phyloP scores from a whole-genome alignment of 1,140 invertebrate species.

The Drosophila gunungcola region DNA sequence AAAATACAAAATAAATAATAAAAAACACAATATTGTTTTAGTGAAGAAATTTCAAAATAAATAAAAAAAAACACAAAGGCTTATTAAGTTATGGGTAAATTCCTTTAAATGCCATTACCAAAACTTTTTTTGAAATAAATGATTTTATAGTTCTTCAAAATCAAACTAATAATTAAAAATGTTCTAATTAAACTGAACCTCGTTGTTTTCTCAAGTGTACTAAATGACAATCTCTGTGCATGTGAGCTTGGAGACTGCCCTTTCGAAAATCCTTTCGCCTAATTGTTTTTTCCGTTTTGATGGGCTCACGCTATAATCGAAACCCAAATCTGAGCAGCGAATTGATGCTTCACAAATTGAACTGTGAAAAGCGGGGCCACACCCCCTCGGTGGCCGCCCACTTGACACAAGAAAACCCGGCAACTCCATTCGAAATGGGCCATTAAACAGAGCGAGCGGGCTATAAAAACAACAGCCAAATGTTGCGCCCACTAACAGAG shows the following conservation, averaged over 20 bases:
- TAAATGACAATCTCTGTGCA: conserved; percentile 20
- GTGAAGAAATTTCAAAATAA: too few species aligned
- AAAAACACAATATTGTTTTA: too few species aligned
- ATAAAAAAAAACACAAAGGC: too few species aligned
- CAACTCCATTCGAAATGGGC: conserved; percentile 76
- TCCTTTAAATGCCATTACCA: too few species aligned
- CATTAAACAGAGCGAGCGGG: conserved; percentile 72
- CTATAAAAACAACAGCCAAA: conserved; percentile 31
- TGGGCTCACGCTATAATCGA: conserved; percentile 42
- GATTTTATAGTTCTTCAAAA: too few species aligned
- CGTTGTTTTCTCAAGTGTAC: background rate
- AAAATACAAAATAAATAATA: too few species aligned
- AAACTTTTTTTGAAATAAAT: too few species aligned
- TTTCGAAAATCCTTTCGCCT: conserved; percentile 58
- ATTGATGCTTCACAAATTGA: conserved; percentile 81
- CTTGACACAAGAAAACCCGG: conserved; percentile 46
- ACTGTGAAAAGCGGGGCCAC: conserved; percentile 66
- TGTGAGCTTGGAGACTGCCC: conserved; percentile 23
- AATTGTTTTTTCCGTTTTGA: conserved; percentile 48
- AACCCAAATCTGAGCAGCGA: conserved; percentile 28
- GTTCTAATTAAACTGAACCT: too few species aligned
- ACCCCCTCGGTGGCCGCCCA: conserved; percentile 48
- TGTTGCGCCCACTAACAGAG: conserved; percentile 50
- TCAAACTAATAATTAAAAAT: too few species aligned
- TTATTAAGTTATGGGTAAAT: too few species aligned